Evolutionary conservation across 2,113 vertebrate genomes (phyloP).

Genomic region (Chrysemys picta): DNA sequence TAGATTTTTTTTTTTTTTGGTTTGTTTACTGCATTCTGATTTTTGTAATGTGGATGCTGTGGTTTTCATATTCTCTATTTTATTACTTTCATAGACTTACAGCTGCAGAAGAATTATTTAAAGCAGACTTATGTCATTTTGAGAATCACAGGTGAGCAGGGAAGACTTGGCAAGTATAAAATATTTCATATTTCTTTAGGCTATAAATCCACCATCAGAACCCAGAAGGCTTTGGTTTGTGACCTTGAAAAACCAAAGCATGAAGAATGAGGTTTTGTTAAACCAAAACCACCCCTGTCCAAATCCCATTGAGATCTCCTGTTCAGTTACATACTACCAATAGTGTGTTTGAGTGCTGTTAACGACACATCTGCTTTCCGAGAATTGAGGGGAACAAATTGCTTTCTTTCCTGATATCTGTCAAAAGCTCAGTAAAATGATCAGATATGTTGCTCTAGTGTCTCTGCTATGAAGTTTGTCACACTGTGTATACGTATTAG

Average conservation of each 20-base stretch:
- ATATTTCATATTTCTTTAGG: background rate
- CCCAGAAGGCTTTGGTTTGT: background rate
- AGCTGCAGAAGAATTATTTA: background rate
- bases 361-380: background rate
- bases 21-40: background rate
- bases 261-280: background rate
- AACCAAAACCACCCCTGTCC: fast-evolving
- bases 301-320: background rate
- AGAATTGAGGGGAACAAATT: background rate
- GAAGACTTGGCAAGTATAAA: background rate
- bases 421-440: background rate
- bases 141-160: background rate
- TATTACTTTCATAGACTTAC: background rate
- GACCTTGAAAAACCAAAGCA: background rate
- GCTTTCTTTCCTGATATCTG: background rate
- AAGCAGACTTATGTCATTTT: background rate
- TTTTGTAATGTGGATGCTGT: background rate
- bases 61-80: background rate
- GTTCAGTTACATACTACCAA: background rate
- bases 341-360: background rate
- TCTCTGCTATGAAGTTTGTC: background rate
- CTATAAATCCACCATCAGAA: background rate
- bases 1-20: background rate
- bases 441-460: background rate
- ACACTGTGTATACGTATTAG: background rate